A percentile compares a stretch with the other conserved stretches of the same genome.
Conservation (phyloP, 23 tunicate genomes). For the Ascidia mentula region DNA sequence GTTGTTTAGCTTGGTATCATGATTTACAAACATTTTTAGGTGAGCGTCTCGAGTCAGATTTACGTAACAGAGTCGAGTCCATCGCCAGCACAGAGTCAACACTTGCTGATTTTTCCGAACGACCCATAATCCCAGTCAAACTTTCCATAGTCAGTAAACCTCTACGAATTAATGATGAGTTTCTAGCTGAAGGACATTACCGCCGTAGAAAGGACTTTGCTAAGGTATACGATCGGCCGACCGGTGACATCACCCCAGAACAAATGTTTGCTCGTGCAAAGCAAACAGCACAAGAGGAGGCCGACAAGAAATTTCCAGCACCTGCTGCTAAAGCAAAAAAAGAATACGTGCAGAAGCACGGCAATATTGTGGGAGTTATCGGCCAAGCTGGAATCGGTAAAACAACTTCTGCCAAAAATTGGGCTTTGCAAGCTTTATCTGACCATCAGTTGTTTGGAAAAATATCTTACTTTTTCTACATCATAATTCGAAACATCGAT, state of each 20-base stretch:
- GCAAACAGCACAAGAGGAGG: background rate
- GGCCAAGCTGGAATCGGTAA: slow-evolving; percentile 3
- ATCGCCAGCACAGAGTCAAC: background rate
- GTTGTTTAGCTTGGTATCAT: no score
- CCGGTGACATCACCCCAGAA: background rate
- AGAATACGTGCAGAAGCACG: background rate
- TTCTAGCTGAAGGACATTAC: slow-evolving; percentile 1
- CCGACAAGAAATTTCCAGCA: background rate
- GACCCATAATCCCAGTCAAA: background rate
- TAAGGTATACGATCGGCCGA: background rate
- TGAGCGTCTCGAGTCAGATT: no score
- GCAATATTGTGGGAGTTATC: background rate
- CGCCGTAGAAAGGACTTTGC: slow-evolving; percentile 1
- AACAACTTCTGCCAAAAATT: background rate
- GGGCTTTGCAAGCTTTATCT: background rate
- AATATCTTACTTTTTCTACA: background rate
- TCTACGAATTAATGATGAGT: background rate
- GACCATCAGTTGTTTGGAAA: background rate
- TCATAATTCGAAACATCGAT: background rate
- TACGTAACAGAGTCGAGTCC: background rate
- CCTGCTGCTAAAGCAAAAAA: background rate
- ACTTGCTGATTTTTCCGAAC: background rate
- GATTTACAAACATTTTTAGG: no score
- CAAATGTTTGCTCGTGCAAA: background rate
- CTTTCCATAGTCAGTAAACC: background rate